These are phyloP conservation scores for Theretra japonica DNA, from an alignment of 2,888 invertebrate species.

Conservation along the genomic window DNA sequence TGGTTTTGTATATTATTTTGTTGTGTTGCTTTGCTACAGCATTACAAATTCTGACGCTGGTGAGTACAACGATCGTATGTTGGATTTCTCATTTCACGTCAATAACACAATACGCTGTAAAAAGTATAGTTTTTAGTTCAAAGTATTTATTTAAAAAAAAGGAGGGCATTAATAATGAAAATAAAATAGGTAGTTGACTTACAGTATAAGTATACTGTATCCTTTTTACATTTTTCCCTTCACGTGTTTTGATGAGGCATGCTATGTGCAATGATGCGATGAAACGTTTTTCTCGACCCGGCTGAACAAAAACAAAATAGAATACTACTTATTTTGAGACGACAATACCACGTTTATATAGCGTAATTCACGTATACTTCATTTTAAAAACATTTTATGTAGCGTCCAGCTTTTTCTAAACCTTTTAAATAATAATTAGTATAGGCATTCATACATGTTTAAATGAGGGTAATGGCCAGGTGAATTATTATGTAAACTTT, in stretches of 20 bases:
- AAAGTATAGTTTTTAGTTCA: background rate
- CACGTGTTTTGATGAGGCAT: background rate
- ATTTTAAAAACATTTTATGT: background rate
- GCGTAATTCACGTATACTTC: background rate
- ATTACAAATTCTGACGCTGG: constrained; percentile 70
- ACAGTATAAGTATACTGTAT: no score
- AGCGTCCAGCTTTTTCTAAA: no score
- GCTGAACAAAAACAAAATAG: background rate
- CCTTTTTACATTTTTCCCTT: background rate
- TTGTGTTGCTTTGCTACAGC: constrained; percentile 75
- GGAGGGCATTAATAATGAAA: no score
- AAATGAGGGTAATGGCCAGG: no score
- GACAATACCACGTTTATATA: background rate
- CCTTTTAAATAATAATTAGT: no score
- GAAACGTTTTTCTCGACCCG: background rate
- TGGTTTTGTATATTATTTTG: constrained; percentile 70
- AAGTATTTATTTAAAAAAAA: no score
- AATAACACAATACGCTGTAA: background rate
- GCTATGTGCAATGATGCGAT: background rate
- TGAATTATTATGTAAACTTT: no score
- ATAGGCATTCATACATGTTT: no score
- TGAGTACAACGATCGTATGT: constrained; percentile 56
- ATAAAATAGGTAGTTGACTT: no score
- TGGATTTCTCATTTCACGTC: constrained; percentile 25
- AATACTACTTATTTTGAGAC: background rate